Conservation (phyloP, 2,113 vertebrate genomes). For the Mungos mungo region DNA sequence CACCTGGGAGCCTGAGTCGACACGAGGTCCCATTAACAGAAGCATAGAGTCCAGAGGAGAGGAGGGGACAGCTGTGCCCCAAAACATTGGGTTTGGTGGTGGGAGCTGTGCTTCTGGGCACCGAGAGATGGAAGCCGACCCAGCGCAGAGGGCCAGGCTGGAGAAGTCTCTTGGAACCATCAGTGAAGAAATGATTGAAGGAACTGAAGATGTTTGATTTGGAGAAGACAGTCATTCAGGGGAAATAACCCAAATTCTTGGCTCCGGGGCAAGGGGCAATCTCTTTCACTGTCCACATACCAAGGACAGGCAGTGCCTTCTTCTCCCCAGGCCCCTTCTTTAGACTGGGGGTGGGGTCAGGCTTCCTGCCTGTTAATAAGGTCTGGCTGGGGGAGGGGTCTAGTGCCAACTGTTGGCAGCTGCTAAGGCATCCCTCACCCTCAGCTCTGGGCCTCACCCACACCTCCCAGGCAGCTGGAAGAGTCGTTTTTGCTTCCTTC, state of each 20-base stretch:
- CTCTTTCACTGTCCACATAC: background rate
- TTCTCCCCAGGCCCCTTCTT: background rate
- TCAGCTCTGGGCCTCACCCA: background rate
- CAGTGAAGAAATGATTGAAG: background rate
- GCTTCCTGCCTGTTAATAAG: background rate
- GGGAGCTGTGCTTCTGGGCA: background rate
- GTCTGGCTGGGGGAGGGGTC: accelerated
- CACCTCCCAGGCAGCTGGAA: background rate
- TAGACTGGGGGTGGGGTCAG: background rate
- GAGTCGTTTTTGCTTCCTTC: background rate
- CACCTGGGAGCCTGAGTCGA: background rate
- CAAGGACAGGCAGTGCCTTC: background rate
- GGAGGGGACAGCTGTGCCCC: background rate
- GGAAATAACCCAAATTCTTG: background rate
- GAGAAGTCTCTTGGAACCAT: background rate
- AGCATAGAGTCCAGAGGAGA: background rate
- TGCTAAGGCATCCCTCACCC: background rate
- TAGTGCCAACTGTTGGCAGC: background rate
- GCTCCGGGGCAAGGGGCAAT: background rate
- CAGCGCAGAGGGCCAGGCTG: background rate
- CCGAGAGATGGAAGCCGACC: background rate
- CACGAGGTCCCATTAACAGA: background rate
- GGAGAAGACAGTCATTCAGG: background rate
- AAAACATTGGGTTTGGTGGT: too few species aligned
- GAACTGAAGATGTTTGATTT: background rate